phyloP scores from a whole-genome alignment of 2,797 vertebrate genomes.

The Hyperoplus lanceolatus region DNA sequence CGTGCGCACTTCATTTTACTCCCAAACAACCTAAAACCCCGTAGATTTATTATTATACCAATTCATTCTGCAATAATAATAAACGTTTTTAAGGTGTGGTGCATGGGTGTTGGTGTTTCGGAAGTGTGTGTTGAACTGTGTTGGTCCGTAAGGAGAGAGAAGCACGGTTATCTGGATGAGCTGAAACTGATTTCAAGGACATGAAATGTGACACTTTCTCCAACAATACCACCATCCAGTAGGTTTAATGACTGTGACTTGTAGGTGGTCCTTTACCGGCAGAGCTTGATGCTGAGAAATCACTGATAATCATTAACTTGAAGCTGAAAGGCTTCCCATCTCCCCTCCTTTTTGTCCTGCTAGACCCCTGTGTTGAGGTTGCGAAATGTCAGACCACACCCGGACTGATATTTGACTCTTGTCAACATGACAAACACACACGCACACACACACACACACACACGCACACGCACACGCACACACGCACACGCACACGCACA shows the following conservation, averaged over 20 bases:
- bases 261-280: slow-evolving; percentile 32
- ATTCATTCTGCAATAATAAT: not conserved
- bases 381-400: slow-evolving; percentile 56
- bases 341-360: slow-evolving; percentile 10
- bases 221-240: slow-evolving; percentile 35
- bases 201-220: slow-evolving; percentile 27
- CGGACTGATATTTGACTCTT: slow-evolving; percentile 64
- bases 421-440: slow-evolving; percentile 55
- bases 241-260: slow-evolving; percentile 1
- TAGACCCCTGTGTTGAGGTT: slow-evolving; percentile 13
- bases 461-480: too few relatives aligned
- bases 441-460: too few relatives aligned
- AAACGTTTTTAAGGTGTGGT: not conserved
- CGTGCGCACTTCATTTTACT: not conserved
- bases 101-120: not conserved
- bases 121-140: not conserved
- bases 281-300: slow-evolving; percentile 25
- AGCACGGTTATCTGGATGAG: slow-evolving; percentile 8
- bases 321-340: slow-evolving; percentile 18
- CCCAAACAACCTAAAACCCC: not conserved
- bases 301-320: slow-evolving; percentile 58
- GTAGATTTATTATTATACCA: not conserved
- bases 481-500: too few relatives aligned
- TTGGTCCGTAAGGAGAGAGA: slow-evolving; percentile 5
- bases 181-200: slow-evolving; percentile 30